phyloP scores from a whole-genome alignment of 2,797 vertebrate species.

The Cynodonichthys magdalenae region DNA sequence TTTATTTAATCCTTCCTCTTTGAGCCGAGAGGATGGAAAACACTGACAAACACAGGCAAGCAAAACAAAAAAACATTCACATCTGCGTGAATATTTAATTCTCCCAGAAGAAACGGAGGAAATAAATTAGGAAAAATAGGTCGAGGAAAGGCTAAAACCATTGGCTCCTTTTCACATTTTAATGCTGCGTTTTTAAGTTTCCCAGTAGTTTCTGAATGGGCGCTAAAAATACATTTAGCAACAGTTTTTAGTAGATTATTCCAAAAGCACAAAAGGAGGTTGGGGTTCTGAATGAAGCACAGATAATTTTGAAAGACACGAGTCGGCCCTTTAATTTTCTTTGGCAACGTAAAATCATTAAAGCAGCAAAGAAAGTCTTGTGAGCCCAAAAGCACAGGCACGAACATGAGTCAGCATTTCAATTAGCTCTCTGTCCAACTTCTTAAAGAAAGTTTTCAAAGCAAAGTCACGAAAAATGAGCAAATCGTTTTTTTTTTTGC shows the following conservation, averaged over 20 bases:
- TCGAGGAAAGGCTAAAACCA: not conserved
- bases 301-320: not conserved
- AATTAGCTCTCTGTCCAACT: conserved; percentile 21
- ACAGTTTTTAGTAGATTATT: not conserved
- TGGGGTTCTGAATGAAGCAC: not conserved
- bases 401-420: conserved; percentile 16
- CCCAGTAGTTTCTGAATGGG: not conserved
- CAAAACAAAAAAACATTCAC: conserved; percentile 9
- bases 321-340: not conserved
- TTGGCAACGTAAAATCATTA: conserved; percentile 3
- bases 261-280: not conserved
- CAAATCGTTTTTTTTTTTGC: not conserved
- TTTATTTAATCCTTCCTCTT: conserved; percentile 38
- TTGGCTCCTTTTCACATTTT: not conserved
- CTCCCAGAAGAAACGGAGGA: conserved; percentile 13
- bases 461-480: conserved; percentile 4
- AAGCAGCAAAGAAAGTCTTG: not conserved
- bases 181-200: not conserved
- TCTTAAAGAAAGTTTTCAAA: conserved; percentile 19
- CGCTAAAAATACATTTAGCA: not conserved
- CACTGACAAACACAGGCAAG: conserved; percentile 14
- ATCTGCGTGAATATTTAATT: conserved; percentile 15
- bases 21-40: conserved; percentile 41
- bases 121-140: conserved; percentile 12
- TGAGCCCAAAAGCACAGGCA: conserved; percentile 1